Evolutionary conservation across 2,113 vertebrate genomes (phyloP).

Genomic region (Epinephelus cyanopodus): DNA sequence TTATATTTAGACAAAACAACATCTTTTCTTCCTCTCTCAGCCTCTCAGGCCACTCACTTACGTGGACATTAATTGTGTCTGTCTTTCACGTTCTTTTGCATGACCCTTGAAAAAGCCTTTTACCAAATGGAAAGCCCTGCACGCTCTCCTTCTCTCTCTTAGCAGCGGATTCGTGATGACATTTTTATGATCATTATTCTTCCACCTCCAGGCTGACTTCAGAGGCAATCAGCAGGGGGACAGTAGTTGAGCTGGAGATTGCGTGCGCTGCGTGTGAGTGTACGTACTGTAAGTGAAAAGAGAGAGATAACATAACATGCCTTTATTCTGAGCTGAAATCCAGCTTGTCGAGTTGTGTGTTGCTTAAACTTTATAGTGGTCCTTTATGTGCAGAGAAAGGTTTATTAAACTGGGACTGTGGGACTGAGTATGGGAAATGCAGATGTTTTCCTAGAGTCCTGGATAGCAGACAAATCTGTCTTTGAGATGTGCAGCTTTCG

Average conservation of each 20-base stretch:
- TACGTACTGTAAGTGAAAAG: conserved; percentile 22
- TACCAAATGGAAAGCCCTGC: conserved; percentile 17
- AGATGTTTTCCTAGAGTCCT: conserved; percentile 57
- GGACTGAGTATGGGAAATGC: conserved; percentile 60
- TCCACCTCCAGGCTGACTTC: conserved; percentile 45
- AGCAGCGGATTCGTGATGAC: conserved; percentile 34
- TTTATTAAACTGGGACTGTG: conserved; percentile 72
- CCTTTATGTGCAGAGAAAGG: conserved; percentile 41
- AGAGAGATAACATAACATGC: conserved; percentile 31
- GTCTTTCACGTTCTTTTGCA: conserved; percentile 21
- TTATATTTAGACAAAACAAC: conserved; percentile 7
- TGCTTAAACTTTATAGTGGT: conserved; percentile 42
- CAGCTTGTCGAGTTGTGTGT: conserved; percentile 47
- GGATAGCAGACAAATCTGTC: conserved; percentile 11
- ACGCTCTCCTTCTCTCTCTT: conserved; percentile 19
- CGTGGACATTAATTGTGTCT: conserved; percentile 26
- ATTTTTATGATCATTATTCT: conserved; percentile 66
- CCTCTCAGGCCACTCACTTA: conserved; percentile 14
- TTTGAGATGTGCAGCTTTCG: conserved; percentile 36
- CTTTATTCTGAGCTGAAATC: conserved; percentile 36
- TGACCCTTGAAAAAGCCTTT: conserved; percentile 17
- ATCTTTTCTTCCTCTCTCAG: neutral
- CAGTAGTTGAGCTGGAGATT: conserved; percentile 19
- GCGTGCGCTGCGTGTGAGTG: neutral
- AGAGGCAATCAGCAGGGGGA: conserved; percentile 50